Evolutionary conservation across 2,888 invertebrate genomes (phyloP).

Genomic region (Eutolmus rufibarbis): DNA sequence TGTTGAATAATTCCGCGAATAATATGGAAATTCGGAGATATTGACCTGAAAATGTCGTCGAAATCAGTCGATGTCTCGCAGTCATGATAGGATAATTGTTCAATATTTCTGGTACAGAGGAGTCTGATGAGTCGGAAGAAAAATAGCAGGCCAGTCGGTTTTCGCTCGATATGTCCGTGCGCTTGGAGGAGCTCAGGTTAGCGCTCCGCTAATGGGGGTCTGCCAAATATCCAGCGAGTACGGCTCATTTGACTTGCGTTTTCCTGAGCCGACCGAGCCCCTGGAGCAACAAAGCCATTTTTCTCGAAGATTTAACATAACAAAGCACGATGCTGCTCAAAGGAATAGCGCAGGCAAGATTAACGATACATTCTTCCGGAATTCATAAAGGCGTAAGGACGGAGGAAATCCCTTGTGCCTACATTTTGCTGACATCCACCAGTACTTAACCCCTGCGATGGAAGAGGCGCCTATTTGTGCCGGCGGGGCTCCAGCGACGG

Average conservation of each 20-base stretch:
- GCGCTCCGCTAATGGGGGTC: not conserved
- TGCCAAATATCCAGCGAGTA: not conserved
- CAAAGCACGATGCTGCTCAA: constrained; percentile 5
- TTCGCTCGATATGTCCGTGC: not conserved
- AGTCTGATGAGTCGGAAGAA: constrained; percentile 3
- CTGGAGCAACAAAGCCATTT: constrained; percentile 13
- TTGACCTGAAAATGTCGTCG: not conserved
- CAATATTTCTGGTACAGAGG: not conserved
- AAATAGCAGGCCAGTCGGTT: not conserved
- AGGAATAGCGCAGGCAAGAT: constrained; percentile 29
- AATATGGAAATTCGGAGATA: not conserved
- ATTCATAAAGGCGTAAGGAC: constrained; percentile 34
- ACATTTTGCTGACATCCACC: constrained; percentile 18
- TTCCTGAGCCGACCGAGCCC: not conserved
- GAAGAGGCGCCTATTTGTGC: constrained; percentile 28
- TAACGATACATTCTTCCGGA: constrained; percentile 44
- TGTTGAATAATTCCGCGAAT: not conserved
- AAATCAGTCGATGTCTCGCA: not conserved
- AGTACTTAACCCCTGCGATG: constrained; percentile 36
- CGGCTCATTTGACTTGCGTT: constrained; percentile 5
- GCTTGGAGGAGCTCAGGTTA: not conserved
- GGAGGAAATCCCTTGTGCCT: constrained; percentile 7
- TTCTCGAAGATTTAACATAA: constrained; percentile 38
- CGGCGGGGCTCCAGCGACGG: not conserved
- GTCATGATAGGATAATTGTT: not conserved